These are phyloP conservation scores for Unio delphinus DNA, from an alignment of 2,888 invertebrate genomes.

Conservation along the genomic window DNA sequence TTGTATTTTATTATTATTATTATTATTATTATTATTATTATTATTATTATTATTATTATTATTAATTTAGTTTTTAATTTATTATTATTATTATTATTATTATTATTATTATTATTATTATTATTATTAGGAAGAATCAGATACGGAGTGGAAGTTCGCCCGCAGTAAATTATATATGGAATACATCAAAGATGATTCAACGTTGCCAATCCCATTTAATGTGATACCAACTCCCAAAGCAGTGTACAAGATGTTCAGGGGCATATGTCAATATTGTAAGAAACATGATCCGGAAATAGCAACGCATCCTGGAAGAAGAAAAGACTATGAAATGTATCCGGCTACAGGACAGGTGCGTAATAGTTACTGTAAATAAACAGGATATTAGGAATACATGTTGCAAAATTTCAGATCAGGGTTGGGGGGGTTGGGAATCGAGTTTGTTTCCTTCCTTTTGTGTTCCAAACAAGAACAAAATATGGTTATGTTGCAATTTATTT, in stretches of 20 bases:
- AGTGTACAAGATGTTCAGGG: constrained; percentile 24
- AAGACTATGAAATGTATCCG: constrained; percentile 55
- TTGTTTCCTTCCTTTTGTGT: too few relatives aligned
- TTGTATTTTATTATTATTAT: background rate
- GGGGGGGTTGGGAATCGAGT: too few relatives aligned
- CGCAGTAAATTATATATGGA: constrained; percentile 70
- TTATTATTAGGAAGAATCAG: constrained; percentile 61
- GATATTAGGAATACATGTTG: too few relatives aligned
- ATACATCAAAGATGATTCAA: constrained; percentile 73
- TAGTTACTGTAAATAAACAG: too few relatives aligned
- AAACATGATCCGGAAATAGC: constrained; percentile 25
- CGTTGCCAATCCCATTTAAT: constrained; percentile 74
- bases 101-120: background rate
- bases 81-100: background rate
- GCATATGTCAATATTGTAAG: constrained; percentile 17
- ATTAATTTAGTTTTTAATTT: background rate
- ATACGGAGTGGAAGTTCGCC: constrained; percentile 71
- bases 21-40: constrained; percentile 20
- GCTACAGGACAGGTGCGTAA: constrained; percentile 3
- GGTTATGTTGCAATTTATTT: too few relatives aligned
- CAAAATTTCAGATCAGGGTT: too few relatives aligned
- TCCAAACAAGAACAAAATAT: too few relatives aligned
- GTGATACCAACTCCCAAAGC: constrained; percentile 63
- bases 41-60: background rate
- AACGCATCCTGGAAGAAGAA: constrained; percentile 50